Conservation (phyloP, 2,113 vertebrate species). For the Apaloderma vittatum region DNA sequence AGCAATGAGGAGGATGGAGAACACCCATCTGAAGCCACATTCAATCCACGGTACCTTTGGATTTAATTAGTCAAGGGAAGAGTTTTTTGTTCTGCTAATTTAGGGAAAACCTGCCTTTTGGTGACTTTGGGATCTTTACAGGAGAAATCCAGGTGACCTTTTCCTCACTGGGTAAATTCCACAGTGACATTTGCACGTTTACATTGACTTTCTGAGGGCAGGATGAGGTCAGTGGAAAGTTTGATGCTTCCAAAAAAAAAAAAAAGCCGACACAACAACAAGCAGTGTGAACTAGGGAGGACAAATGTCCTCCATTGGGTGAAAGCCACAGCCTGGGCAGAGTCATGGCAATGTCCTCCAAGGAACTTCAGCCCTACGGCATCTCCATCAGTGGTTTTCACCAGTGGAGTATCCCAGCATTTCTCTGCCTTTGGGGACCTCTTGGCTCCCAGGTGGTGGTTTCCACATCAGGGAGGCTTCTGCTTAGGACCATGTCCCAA, state of each 20-base stretch:
- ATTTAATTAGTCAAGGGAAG: neutral
- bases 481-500: neutral
- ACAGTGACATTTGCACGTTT: conserved; percentile 27
- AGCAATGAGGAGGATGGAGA: neutral
- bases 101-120: conserved; percentile 2
- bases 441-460: neutral
- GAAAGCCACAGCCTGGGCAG: neutral
- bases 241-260: neutral
- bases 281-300: neutral
- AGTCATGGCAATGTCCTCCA: neutral
- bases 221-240: conserved; percentile 32
- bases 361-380: neutral
- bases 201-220: neutral
- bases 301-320: neutral
- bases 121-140: conserved; percentile 13
- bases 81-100: neutral
- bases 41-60: neutral
- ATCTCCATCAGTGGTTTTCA: neutral
- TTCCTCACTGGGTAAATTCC: conserved; percentile 37
- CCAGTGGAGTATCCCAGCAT: fast-evolving
- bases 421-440: neutral
- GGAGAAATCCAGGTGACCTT: conserved; percentile 17
- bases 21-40: neutral
- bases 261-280: neutral
- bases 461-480: neutral